Evolutionary conservation across 1,140 invertebrate genomes (phyloP).

Genomic region (Caenorhabditis briggsae): DNA sequence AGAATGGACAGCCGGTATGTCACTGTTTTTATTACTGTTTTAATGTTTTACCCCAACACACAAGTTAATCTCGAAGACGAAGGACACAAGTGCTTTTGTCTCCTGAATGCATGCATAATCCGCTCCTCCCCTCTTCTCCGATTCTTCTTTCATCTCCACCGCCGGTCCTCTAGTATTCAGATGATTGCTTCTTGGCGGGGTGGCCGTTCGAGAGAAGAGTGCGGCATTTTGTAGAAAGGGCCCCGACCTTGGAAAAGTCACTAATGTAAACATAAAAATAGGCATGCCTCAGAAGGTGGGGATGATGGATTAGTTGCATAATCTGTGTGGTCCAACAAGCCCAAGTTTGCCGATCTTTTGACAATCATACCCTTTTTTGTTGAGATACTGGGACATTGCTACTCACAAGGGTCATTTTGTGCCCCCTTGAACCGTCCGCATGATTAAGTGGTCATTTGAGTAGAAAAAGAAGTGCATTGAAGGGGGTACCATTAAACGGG

Average conservation of each 20-base stretch:
- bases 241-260: neutral
- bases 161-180: neutral
- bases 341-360: no score
- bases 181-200: neutral
- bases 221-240: neutral
- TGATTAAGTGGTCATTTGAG: no score
- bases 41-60: neutral
- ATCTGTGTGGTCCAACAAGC: neutral
- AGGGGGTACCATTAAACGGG: no score
- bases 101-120: conserved; percentile 30
- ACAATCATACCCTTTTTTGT: no score
- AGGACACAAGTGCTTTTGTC: neutral
- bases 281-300: neutral
- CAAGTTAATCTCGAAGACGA: conserved; percentile 34
- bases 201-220: neutral
- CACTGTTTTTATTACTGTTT: neutral
- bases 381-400: no score
- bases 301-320: conserved; percentile 26
- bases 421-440: no score
- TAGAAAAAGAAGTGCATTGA: no score
- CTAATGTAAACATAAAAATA: conserved; percentile 20
- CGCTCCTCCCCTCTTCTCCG: neutral
- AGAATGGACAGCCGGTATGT: conserved; percentile 2
- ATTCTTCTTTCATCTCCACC: neutral
- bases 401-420: no score